A percentile compares a stretch with the other conserved stretches of the same genome.
Evolutionary conservation across 1,140 invertebrate species (phyloP).

Genomic region (Drosophila gunungcola): DNA sequence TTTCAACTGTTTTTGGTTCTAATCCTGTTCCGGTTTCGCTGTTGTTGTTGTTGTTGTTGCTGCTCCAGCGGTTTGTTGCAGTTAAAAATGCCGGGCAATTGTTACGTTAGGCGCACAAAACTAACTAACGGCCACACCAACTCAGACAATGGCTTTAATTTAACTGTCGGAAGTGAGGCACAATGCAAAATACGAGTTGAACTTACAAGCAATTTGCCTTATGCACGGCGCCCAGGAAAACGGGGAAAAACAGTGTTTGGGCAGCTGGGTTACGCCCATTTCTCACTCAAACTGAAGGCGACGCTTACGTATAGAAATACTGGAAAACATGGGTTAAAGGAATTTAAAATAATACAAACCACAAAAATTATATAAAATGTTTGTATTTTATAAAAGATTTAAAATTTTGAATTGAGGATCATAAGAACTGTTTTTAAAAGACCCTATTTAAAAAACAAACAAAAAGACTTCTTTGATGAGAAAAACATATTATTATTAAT

Average conservation of each 20-base stretch:
- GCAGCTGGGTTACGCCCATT: conserved; percentile 55
- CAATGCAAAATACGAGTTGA: conserved; percentile 83
- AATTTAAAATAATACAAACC: too few relatives aligned
- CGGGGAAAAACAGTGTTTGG: conserved; percentile 13
- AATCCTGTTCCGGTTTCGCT: conserved; percentile 16
- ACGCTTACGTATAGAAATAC: conserved; percentile 10
- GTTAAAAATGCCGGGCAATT: conserved; percentile 75
- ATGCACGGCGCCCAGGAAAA: conserved; percentile 55
- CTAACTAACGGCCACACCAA: conserved; percentile 63
- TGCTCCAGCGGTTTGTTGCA: conserved; percentile 60
- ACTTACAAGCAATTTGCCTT: conserved; percentile 80
- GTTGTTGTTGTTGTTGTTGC: conserved; percentile 23
- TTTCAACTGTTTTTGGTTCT: conserved; percentile 51
- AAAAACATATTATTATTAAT: too few relatives aligned
- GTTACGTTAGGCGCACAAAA: conserved; percentile 74
- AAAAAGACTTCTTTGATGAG: too few relatives aligned
- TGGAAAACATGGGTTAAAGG: background rate
- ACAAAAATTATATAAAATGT: too few relatives aligned
- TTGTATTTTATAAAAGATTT: too few relatives aligned
- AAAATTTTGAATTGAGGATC: too few relatives aligned
- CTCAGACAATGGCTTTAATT: conserved; percentile 82
- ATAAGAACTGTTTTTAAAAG: too few relatives aligned
- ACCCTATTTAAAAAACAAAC: background rate
- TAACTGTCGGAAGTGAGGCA: conserved; percentile 83
- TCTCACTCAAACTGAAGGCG: conserved; percentile 48